Evolutionary conservation across 1,140 invertebrate species (phyloP).

Genomic region (Aethina tumida): DNA sequence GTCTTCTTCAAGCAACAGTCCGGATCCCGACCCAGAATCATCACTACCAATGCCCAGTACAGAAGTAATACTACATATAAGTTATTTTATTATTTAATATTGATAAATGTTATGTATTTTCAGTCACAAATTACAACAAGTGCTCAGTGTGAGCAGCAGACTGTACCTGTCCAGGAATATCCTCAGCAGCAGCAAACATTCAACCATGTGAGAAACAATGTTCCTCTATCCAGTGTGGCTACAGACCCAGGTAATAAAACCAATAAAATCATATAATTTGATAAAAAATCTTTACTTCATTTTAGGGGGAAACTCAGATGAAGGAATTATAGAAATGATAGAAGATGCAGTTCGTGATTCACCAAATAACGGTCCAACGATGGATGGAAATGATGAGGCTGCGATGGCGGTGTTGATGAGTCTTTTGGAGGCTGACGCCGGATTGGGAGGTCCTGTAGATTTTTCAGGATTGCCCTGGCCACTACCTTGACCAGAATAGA

Average conservation of each 20-base stretch:
- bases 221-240: constrained; percentile 25
- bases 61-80: too few relatives aligned
- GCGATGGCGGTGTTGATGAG: constrained; percentile 92
- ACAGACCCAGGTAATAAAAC: constrained; percentile 30
- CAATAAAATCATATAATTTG: background rate
- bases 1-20: constrained; percentile 41
- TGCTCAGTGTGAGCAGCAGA: constrained; percentile 10
- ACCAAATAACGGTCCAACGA: constrained; percentile 37
- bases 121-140: constrained; percentile 29
- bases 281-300: constrained; percentile 11
- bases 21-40: constrained; percentile 32
- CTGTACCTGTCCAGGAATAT: constrained; percentile 8
- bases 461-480: constrained; percentile 83
- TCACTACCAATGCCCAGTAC: constrained; percentile 14
- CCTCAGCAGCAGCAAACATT: constrained; percentile 12
- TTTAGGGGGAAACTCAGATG: constrained; percentile 38
- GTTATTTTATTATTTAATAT: constrained; percentile 8
- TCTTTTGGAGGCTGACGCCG: constrained; percentile 69
- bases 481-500: constrained; percentile 47
- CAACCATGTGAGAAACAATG: constrained; percentile 22
- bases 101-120: constrained; percentile 15
- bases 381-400: constrained; percentile 77
- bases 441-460: constrained; percentile 59
- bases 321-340: constrained; percentile 53
- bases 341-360: constrained; percentile 41